Conservation (phyloP, 2,113 vertebrate species). For the Boleophthalmus pectinirostris region DNA sequence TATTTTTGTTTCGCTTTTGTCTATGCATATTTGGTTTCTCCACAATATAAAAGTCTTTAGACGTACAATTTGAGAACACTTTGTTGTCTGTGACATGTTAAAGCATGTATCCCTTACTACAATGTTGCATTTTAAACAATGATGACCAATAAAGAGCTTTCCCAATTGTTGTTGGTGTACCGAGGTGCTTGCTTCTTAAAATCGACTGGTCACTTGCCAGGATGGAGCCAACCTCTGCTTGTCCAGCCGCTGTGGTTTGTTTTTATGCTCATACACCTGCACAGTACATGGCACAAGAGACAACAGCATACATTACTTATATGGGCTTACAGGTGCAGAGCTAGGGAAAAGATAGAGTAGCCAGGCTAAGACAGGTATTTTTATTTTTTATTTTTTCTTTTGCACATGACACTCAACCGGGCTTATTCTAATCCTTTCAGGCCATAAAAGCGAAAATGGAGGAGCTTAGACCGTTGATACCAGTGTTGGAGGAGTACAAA, state of each 20-base stretch:
- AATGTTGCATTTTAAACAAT: slow-evolving; percentile 97
- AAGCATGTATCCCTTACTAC: slow-evolving; percentile 98
- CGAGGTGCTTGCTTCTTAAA: slow-evolving; percentile 88
- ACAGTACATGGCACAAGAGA: slow-evolving; percentile 46
- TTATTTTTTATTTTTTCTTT: slow-evolving; percentile 45
- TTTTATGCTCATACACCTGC: slow-evolving; percentile 62
- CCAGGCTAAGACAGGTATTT: slow-evolving; percentile 75
- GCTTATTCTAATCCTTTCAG: slow-evolving; percentile 99
- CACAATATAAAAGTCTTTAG: slow-evolving; percentile 69
- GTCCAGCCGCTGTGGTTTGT: slow-evolving; percentile 62
- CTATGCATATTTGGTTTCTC: slow-evolving; percentile 89
- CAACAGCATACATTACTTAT: slow-evolving; percentile 41
- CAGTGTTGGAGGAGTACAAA: slow-evolving; percentile 99
- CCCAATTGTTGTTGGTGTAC: slow-evolving; percentile 95
- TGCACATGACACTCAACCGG: slow-evolving; percentile 91
- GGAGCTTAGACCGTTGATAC: slow-evolving; percentile 99
- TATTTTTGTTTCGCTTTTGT: slow-evolving; percentile 82
- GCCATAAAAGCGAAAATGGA: slow-evolving; percentile 99
- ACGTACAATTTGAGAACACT: slow-evolving; percentile 81
- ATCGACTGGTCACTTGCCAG: slow-evolving; percentile 57
- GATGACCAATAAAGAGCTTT: slow-evolving; percentile 99
- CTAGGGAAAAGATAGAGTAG: slow-evolving; percentile 74
- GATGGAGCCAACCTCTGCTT: slow-evolving; percentile 57
- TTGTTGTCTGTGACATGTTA: slow-evolving; percentile 96
- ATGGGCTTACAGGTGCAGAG: slow-evolving; percentile 54